Percentiles rank a stretch among this genome's conserved stretches.
Evolutionary conservation across 2,888 invertebrate genomes (phyloP).

Genomic region (Trichogramma evanescens): DNA sequence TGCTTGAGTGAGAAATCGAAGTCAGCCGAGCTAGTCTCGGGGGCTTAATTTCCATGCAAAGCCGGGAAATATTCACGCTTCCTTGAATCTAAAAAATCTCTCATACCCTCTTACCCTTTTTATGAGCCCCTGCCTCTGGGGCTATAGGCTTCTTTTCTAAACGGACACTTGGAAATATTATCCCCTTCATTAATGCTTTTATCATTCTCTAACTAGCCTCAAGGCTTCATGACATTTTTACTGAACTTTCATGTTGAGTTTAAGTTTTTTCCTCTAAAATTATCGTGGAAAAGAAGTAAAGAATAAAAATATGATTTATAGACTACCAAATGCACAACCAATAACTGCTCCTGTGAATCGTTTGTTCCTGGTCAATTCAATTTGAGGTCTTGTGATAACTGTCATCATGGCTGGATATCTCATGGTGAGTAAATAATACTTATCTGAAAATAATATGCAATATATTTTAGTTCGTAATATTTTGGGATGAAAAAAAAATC

Average conservation of each 20-base stretch:
- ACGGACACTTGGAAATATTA: constrained; percentile 42
- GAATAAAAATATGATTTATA: constrained; percentile 40
- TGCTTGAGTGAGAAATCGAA: constrained; percentile 16
- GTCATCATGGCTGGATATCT: constrained; percentile 68
- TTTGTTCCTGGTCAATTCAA: constrained; percentile 63
- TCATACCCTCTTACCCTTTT: constrained; percentile 32
- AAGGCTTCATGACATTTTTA: no score
- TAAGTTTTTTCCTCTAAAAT: no score
- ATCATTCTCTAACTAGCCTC: no score
- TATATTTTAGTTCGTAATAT: no score
- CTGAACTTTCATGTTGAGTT: no score
- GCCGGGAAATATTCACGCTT: constrained; percentile 44
- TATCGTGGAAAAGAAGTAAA: no score
- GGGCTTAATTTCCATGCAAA: constrained; percentile 41
- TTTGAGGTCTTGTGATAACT: constrained; percentile 62
- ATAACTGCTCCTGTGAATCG: constrained; percentile 62
- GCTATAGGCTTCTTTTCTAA: constrained; percentile 40
- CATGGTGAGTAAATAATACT: constrained; percentile 56
- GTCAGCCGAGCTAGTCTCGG: constrained; percentile 29
- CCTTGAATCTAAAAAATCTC: constrained; percentile 38
- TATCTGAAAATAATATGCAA: no score
- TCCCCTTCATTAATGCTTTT: constrained; percentile 20
- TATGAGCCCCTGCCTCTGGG: constrained; percentile 21
- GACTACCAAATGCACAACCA: constrained; percentile 62
- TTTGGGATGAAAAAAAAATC: no score